Conservation (phyloP, 2,797 vertebrate species). For the Oceanodroma leucorhoa region DNA sequence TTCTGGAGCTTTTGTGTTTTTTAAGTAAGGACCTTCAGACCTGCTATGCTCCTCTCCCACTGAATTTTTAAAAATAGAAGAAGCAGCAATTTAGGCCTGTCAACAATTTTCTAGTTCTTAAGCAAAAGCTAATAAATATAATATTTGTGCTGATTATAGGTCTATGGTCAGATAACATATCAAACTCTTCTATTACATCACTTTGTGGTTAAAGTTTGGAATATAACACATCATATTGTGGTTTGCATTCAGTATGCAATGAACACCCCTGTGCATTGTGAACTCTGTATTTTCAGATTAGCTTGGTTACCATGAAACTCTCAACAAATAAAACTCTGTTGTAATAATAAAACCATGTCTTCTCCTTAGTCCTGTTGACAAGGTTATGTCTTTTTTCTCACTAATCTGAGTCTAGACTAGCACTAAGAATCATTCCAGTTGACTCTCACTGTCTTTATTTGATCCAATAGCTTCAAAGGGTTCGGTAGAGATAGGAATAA, state of each 20-base stretch:
- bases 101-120: not conserved
- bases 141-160: not conserved
- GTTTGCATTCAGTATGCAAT: not conserved
- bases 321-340: not conserved
- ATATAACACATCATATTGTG: not conserved
- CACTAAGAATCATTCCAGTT: not conserved
- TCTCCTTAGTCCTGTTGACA: not conserved
- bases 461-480: not conserved
- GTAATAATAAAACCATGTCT: not conserved
- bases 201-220: not conserved
- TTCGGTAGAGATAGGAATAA: not conserved
- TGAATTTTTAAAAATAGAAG: not conserved
- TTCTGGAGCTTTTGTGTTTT: not conserved
- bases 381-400: not conserved
- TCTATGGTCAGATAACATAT: not conserved
- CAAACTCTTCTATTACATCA: not conserved
- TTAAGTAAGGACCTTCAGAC: not conserved
- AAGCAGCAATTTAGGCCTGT: not conserved
- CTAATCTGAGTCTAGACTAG: not conserved
- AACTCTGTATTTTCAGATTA: not conserved
- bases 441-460: not conserved
- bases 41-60: rapidly evolving
- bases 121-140: not conserved
- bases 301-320: not conserved
- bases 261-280: not conserved